Conservation (phyloP, 2,113 vertebrate genomes). For the Hippocampus zosterae region DNA sequence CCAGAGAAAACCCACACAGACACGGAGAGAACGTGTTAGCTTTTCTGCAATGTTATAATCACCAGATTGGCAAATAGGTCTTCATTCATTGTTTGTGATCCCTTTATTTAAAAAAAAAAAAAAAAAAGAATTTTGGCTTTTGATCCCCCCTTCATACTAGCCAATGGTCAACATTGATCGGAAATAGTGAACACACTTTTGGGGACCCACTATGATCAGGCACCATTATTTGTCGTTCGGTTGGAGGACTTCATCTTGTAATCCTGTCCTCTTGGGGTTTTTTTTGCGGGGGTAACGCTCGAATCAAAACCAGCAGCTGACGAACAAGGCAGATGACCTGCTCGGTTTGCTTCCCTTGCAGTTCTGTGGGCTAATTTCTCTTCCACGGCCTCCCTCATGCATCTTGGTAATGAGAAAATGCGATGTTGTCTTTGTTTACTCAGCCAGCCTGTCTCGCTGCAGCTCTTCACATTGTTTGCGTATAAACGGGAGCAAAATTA, state of each 20-base stretch:
- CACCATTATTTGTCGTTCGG: slow-evolving; percentile 35
- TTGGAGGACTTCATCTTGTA: slow-evolving; percentile 46
- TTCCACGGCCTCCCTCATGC: slow-evolving; percentile 60
- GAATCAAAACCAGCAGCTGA: slow-evolving; percentile 68
- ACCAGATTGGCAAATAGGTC: too few species aligned
- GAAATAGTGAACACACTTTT: not conserved
- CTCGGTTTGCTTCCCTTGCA: slow-evolving; percentile 69
- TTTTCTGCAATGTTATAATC: too few species aligned
- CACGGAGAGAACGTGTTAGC: too few species aligned
- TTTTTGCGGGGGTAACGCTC: slow-evolving; percentile 59
- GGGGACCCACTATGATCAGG: not conserved
- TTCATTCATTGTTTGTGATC: too few species aligned
- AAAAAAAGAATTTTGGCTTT: slow-evolving; percentile 26
- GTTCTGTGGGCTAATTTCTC: slow-evolving; percentile 66
- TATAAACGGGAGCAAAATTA: slow-evolving; percentile 62
- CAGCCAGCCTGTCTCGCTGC: slow-evolving; percentile 57
- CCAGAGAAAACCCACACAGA: too few species aligned
- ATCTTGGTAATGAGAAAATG: slow-evolving; percentile 71
- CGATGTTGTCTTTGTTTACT: slow-evolving; percentile 68
- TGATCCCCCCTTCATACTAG: not conserved
- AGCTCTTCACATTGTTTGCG: slow-evolving; percentile 67
- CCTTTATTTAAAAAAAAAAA: slow-evolving; percentile 10
- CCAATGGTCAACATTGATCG: not conserved
- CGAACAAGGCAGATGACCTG: slow-evolving; percentile 62
- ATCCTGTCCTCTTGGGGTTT: slow-evolving; percentile 57